Evolutionary conservation across 2,888 invertebrate genomes (phyloP), one percentile per base, ranked within the genome.

Genomic region (Athrips mouffetella): DNA sequence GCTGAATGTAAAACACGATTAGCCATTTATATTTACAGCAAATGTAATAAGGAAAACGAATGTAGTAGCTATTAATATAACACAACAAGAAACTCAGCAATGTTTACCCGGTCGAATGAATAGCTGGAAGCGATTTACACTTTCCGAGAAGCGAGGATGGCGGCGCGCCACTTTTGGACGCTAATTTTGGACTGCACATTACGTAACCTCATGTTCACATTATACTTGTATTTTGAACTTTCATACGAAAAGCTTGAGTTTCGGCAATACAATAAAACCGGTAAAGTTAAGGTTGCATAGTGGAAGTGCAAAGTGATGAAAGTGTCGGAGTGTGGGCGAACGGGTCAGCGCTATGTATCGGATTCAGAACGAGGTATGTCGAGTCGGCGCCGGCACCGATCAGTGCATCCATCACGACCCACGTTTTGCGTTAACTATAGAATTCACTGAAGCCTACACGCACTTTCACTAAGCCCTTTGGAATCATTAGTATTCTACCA

Each of bases 381-480:
- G 10, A 41, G 37, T 31, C 49, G 48, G 52, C 54, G 54, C 52
- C 56, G 54, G 56, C 53, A 58, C 50, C 53, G 54, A 7, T 46
- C 53, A 53, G 55, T 67, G 70, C 69, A 74, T 73, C 64, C 59
- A 67, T 72, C 73, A 71, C 67, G 56, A 49, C 71, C 72, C 62
- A 67, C 75, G 67, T 61, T 59, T 62, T 57, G 55, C 37, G 51
- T 55, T 52, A 49, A 56, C 50, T 60, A 57, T 58, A 51, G 52
- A 54, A 53, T 54, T 55, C 55, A 55, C 55, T 47, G 41, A 51
- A 57, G 45, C 64, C 63, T 59, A 67, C 70, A 58, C 59, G 55
- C 49, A 67, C 71, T 75, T 75, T 73, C 72, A 67, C 71, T 65
- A 48, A 47, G 52, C 42, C 48, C 46, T 54, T 50, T 51, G 40